These are phyloP conservation scores for Paratilapia polleni DNA, from an alignment of 2,113 vertebrate species.

Conservation along the genomic window DNA sequence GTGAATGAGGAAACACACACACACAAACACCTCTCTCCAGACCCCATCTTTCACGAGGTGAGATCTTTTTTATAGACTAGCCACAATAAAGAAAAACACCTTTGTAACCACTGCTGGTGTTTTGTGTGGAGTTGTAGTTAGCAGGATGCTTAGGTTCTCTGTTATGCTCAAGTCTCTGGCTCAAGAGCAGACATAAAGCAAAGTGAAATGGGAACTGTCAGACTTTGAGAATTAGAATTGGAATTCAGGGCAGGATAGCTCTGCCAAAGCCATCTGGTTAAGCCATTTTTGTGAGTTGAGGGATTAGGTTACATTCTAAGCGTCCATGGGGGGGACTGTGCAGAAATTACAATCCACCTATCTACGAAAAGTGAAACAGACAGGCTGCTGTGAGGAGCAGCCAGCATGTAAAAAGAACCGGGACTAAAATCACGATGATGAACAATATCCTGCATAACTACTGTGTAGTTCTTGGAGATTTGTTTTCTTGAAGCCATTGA, in stretches of 20 bases:
- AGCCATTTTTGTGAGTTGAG: conserved; percentile 55
- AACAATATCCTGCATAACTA: neutral
- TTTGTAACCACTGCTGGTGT: conserved; percentile 32
- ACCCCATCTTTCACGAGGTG: conserved; percentile 49
- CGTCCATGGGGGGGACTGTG: conserved; percentile 40
- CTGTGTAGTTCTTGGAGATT: neutral
- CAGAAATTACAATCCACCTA: conserved; percentile 35
- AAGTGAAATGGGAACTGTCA: conserved; percentile 39
- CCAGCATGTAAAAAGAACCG: conserved; percentile 1
- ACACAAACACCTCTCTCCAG: conserved; percentile 15
- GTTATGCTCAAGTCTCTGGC: conserved; percentile 1
- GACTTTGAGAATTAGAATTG: conserved; percentile 37
- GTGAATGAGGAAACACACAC: conserved; percentile 34
- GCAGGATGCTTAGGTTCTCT: conserved; percentile 32
- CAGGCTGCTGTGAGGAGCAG: neutral
- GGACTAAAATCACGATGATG: neutral
- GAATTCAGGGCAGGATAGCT: conserved; percentile 41
- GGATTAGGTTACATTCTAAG: conserved; percentile 51
- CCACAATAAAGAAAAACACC: conserved; percentile 19
- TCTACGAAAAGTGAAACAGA: conserved; percentile 36
- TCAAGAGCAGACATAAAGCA: conserved; percentile 46
- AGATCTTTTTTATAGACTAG: conserved; percentile 47
- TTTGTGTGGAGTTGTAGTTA: conserved; percentile 5
- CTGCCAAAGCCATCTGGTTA: conserved; percentile 63
- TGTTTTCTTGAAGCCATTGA: neutral